Evolutionary conservation across 2,113 vertebrate species (phyloP), one percentile per base, ranked within the genome.

Genomic region (Excalfactoria chinensis): DNA sequence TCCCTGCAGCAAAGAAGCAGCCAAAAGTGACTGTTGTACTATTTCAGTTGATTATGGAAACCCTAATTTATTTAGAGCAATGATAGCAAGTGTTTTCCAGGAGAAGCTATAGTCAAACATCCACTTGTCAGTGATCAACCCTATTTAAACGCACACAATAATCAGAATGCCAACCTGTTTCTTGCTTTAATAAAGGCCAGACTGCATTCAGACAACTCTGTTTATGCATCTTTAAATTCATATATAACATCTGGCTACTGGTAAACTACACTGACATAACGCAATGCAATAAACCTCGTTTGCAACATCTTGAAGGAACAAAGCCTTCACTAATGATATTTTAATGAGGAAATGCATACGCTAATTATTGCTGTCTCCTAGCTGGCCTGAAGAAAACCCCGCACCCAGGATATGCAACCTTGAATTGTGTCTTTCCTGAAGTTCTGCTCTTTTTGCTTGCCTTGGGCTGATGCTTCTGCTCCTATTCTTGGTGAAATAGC

Each of bases 271-370:
- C 72, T 68, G 93, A 94, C 48, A 90, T 13, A 94, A 91, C 70
- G 71, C 55, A 95, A 59, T 58, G 86, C 92, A 94, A 88, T 86
- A 95, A 96, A 92, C 93, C 53, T 81, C 71, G 93, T 84, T 90
- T 86, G 86, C 83, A 94, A 73, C 69, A 91, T 90, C 90, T 94
- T 94, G 93, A 96, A 97, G 96, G 90, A 97, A 95, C 92, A 96
- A 97, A 97, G 89, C 62, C 78, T 94, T 95, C 74, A 51, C 85
- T 98, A 98, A 97, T 95, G 97, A 86, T 91, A 95, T 93, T 97
- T 98, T 98, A 97, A 98, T 96, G 95, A 97, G 96, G 90, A 97
- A 97, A 97, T 85, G 51, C 77, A 97, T 43, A 91, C 55, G 8
- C 89, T 97, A 97, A 98, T 98, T 96, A 95, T 58, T 93, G n/a